These are phyloP conservation scores for Sinhomidia bicolor DNA, from an alignment of 2,888 invertebrate genomes.

Conservation along the genomic window DNA sequence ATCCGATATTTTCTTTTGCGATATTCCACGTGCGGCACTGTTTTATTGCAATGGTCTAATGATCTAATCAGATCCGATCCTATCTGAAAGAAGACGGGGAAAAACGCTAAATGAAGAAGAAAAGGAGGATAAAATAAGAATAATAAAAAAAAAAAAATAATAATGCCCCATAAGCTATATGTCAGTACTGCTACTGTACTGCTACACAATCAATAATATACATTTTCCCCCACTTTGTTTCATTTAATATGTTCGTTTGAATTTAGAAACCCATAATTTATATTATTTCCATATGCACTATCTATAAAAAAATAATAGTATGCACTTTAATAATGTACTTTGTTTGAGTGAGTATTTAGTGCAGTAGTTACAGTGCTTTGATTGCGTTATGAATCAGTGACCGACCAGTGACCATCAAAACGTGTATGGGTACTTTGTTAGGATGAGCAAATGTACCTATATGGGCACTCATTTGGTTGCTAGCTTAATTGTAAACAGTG, in stretches of 20 bases:
- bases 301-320: too few relatives aligned
- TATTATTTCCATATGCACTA: too few relatives aligned
- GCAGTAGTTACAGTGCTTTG: slow-evolving; percentile 42
- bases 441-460: too few relatives aligned
- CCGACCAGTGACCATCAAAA: slow-evolving; percentile 32
- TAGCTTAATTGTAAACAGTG: too few relatives aligned
- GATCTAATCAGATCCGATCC: background rate
- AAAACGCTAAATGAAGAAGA: too few relatives aligned
- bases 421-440: background rate
- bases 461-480: too few relatives aligned
- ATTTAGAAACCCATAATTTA: too few relatives aligned
- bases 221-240: background rate
- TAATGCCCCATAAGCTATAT: slow-evolving; percentile 29
- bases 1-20: background rate
- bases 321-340: background rate
- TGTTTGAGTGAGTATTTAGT: slow-evolving; percentile 24
- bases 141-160: background rate
- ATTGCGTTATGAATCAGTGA: slow-evolving; percentile 27
- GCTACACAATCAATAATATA: background rate
- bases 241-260: too few relatives aligned
- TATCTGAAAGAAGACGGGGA: background rate
- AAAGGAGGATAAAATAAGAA: background rate
- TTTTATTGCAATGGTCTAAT: background rate
- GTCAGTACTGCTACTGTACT: background rate
- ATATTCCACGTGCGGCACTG: background rate